Base-by-base conservation (phyloP, 30 jellyfish, hydroid and myxozoan species). In the Hydractinia symbiolongicarpus region DNA sequence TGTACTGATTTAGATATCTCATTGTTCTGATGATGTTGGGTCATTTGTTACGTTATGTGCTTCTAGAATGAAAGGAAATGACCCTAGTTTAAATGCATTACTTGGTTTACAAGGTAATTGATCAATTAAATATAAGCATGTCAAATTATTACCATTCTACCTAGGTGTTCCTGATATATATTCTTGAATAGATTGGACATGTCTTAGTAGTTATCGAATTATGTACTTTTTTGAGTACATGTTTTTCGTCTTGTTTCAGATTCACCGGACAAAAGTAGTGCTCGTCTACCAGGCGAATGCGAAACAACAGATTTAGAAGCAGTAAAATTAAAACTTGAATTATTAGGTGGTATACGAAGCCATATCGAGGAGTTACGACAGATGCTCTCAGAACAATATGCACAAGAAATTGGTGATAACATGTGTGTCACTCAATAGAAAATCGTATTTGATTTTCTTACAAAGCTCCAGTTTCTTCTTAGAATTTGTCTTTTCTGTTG, bases 371-470 rank as follows among this genome's bases (percentile, higher is more conserved):
- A 78, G 40, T 72, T 94, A 6, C 78, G 99, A 16, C 76, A 89
- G 4, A 68, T 88, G 62, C 86, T 94, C 8, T 84, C 96, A 2
- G 99, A 94, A 49, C 88, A 88, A 66, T 88, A 94, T 83, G 99
- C 99, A 5, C 96, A 94, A 60, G 96, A 94, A 64, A 91, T 94
- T 30, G 99, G 96, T 8, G 83, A 78, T 76, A 87, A 90, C 74
- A 79, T 79, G 87, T 90, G 97, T 69, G 81, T 86, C 8, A 85
- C 95, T n/a, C 97, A 90, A 79, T 90, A 66, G 75, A 17, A 0
- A 13, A 64, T 13, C 52, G 17, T n/a, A 13, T 6, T 6, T n/a
- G 40, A 44, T 44, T 64, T 7, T 64, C 52, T 64, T 64, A 30
- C 44, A 30, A 30, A 0, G 44, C 44, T 30, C 44, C 44, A 30